Evolutionary conservation across 2,888 invertebrate genomes (phyloP).

Genomic region (Ellobium chinense): DNA sequence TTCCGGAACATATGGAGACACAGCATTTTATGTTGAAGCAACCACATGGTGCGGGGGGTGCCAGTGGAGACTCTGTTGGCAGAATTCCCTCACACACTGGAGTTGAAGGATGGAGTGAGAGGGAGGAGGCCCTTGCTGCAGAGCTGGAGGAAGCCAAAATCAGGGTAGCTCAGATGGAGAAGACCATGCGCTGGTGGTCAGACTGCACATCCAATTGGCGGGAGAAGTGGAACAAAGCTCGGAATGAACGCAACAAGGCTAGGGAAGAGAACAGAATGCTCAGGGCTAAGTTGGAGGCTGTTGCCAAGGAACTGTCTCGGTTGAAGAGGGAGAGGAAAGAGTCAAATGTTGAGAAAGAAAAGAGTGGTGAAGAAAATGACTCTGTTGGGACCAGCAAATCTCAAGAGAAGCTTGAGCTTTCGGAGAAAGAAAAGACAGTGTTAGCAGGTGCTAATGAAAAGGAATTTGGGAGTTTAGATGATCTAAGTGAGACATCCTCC

Average conservation of each 20-base stretch:
- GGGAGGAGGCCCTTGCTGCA: constrained; percentile 84
- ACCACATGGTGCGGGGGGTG: constrained; percentile 40
- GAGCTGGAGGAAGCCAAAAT: constrained; percentile 97
- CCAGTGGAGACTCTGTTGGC: constrained; percentile 28
- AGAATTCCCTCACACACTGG: constrained; percentile 60
- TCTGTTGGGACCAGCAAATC: constrained; percentile 80
- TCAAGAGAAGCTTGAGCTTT: constrained; percentile 83
- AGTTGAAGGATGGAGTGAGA: constrained; percentile 69
- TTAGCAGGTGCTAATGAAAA: constrained; percentile 31
- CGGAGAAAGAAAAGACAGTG: constrained; percentile 42
- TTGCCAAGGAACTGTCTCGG: constrained; percentile 81
- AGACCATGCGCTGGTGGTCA: constrained; percentile 99
- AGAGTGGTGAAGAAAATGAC: constrained; percentile 1
- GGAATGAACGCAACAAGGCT: constrained; percentile 93
- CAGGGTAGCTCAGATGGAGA: constrained; percentile 98
- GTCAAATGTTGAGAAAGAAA: constrained; percentile 85
- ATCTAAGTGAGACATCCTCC: constrained; percentile 42
- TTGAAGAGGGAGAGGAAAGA: constrained; percentile 90
- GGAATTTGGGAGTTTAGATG: constrained; percentile 41
- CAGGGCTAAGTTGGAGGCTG: constrained; percentile 87
- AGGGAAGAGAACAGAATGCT: constrained; percentile 92
- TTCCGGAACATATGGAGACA: constrained; percentile 21
- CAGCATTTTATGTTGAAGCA: constrained; percentile 26
- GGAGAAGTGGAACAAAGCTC: constrained; percentile 96
- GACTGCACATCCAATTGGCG: constrained; percentile 98